Percentiles rank a stretch among this genome's conserved stretches.
These are phyloP conservation scores for Pogonomyrmex barbatus DNA, from an alignment of 1,140 invertebrate species.

Conservation along the genomic window DNA sequence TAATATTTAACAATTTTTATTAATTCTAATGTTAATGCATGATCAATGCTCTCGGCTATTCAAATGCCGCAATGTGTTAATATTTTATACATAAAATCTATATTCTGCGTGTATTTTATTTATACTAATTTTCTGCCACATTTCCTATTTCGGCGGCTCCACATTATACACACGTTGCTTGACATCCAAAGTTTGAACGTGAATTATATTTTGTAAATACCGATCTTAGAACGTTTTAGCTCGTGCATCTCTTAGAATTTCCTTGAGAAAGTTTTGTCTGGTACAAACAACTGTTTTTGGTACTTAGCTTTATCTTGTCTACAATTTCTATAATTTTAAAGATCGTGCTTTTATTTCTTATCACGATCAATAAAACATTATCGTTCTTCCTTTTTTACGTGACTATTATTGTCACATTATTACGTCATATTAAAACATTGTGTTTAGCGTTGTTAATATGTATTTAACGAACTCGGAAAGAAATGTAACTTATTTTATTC, in stretches of 20 bases:
- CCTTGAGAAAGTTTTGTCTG: constrained; percentile 17
- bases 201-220: constrained; percentile 50
- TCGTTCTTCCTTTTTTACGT: not conserved
- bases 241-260: not conserved
- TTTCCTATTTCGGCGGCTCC: constrained; percentile 20
- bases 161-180: constrained; percentile 11
- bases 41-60: not conserved
- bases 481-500: not conserved
- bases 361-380: not conserved
- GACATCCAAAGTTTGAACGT: constrained; percentile 32
- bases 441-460: not conserved
- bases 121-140: not conserved
- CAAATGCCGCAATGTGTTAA: not conserved
- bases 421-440: not conserved
- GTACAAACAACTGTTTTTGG: constrained; percentile 40
- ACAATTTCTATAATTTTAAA: constrained; percentile 27
- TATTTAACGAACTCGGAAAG: not conserved
- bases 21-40: constrained; percentile 15
- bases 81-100: not conserved
- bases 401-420: not conserved
- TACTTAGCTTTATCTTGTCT: constrained; percentile 30
- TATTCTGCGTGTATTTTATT: not conserved
- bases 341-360: constrained; percentile 11
- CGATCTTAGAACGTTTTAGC: not conserved
- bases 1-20: constrained; percentile 12